phyloP scores from a whole-genome alignment of 2,113 vertebrate genomes.

The Psittacus erithacus region DNA sequence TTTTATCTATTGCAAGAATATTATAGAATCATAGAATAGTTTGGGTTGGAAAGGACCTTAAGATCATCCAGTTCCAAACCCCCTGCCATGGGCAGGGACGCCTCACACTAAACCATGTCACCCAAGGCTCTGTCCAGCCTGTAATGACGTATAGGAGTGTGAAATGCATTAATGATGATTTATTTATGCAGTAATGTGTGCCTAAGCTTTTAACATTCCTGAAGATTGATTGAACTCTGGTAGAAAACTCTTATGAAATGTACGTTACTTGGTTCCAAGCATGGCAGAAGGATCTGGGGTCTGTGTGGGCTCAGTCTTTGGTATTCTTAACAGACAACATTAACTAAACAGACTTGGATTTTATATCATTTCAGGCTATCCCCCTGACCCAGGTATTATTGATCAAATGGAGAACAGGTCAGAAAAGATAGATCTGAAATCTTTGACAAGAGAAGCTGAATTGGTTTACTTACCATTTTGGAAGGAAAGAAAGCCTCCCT shows the following conservation, averaged over 20 bases:
- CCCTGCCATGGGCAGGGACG: too few relatives aligned
- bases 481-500: conserved; percentile 80
- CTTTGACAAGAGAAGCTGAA: background rate
- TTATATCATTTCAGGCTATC: background rate
- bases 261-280: background rate
- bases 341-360: background rate
- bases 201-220: background rate
- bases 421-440: background rate
- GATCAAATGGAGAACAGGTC: background rate
- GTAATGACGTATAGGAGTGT: background rate
- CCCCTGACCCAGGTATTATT: background rate
- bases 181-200: background rate
- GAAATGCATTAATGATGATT: background rate
- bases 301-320: background rate
- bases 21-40: background rate
- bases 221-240: background rate
- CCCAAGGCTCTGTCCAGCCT: too few relatives aligned
- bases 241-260: background rate
- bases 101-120: too few relatives aligned
- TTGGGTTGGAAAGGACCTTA: too few relatives aligned
- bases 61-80: too few relatives aligned
- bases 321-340: background rate
- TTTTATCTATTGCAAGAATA: background rate
- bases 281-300: background rate
- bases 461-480: conserved; percentile 74